Evolutionary conservation across 1,140 invertebrate species (phyloP).

Genomic region (Pararge aegeria): DNA sequence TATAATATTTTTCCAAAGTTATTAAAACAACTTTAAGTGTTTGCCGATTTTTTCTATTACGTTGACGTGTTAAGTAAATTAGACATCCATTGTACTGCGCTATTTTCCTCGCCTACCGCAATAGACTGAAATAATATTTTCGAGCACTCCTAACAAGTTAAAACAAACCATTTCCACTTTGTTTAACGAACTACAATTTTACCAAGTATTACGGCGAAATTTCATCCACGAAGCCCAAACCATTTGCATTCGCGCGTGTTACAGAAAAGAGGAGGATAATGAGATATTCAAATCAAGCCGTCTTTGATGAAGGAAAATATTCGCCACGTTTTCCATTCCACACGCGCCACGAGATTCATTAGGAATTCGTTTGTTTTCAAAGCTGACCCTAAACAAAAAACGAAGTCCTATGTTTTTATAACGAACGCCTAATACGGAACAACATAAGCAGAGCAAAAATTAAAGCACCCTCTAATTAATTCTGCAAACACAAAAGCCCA

Average conservation of each 20-base stretch:
- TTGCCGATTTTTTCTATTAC: no score
- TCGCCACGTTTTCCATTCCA: constrained; percentile 35
- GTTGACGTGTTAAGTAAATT: no score
- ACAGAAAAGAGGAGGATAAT: constrained; percentile 28
- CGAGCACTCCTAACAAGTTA: background rate
- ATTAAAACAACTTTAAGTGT: no score
- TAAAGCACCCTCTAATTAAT: constrained; percentile 65
- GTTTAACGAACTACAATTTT: constrained; percentile 9
- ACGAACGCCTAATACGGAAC: constrained; percentile 51
- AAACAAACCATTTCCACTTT: constrained; percentile 4
- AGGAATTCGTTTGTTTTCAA: constrained; percentile 53
- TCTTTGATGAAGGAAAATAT: constrained; percentile 41
- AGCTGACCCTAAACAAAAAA: constrained; percentile 52
- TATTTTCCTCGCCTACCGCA: background rate
- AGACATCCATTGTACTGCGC: no score
- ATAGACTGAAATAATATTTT: background rate
- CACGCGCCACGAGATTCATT: constrained; percentile 44
- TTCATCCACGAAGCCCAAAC: constrained; percentile 7
- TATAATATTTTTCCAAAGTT: no score
- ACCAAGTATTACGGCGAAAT: constrained; percentile 15
- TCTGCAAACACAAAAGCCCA: constrained; percentile 48
- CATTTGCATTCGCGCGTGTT: constrained; percentile 17
- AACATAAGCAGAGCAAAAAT: constrained; percentile 50
- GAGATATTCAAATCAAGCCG: constrained; percentile 36
- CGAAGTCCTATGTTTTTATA: constrained; percentile 59